These are phyloP conservation scores for Amphilophus citrinellus DNA, from an alignment of 2,113 vertebrate species.

Conservation along the genomic window DNA sequence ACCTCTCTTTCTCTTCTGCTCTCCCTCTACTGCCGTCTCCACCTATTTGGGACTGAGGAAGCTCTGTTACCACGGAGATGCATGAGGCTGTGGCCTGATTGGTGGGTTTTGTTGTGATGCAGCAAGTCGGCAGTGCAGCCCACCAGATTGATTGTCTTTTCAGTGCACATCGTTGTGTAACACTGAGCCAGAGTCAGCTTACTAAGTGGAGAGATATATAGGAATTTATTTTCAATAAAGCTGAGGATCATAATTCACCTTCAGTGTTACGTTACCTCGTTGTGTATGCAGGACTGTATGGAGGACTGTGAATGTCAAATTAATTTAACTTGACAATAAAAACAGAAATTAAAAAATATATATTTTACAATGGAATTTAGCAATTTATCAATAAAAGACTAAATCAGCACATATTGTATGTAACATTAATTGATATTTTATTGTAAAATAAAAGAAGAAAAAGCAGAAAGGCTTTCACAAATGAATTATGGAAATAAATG, in stretches of 20 bases:
- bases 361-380: background rate
- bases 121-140: constrained; percentile 47
- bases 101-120: constrained; percentile 72
- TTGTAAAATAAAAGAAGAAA: background rate
- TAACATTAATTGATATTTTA: background rate
- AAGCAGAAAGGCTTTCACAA: background rate
- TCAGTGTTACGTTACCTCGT: background rate
- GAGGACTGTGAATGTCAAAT: background rate
- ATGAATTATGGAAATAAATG: background rate
- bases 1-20: constrained; percentile 41
- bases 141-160: constrained; percentile 59
- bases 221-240: constrained; percentile 9
- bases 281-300: background rate
- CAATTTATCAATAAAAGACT: background rate
- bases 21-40: constrained; percentile 43
- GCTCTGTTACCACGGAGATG: constrained; percentile 78
- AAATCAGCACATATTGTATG: background rate
- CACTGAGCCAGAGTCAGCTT: constrained; percentile 24
- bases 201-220: constrained; percentile 1
- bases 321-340: background rate
- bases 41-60: constrained; percentile 59
- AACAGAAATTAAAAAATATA: background rate
- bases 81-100: constrained; percentile 73
- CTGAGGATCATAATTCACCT: background rate
- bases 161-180: background rate